Conservation (phyloP, 1,140 invertebrate species). For the Goniozus legneri region DNA sequence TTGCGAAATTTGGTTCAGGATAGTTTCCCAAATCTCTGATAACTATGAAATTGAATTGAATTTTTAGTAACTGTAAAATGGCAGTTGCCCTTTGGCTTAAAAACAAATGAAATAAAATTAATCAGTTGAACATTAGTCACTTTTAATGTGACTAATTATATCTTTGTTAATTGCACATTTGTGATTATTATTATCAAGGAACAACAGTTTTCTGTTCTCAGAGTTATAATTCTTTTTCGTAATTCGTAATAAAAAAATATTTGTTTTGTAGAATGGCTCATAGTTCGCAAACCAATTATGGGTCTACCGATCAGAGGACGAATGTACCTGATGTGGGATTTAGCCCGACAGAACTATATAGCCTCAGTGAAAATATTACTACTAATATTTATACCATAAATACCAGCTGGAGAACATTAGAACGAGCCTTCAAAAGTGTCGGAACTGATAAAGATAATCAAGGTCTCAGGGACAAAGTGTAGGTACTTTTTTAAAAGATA, state of each 20-base stretch:
- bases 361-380: conserved; percentile 70
- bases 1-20: too few species aligned
- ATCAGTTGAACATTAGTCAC: too few species aligned
- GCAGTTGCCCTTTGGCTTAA: too few species aligned
- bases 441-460: conserved; percentile 73
- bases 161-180: too few species aligned
- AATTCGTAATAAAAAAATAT: background rate
- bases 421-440: conserved; percentile 71
- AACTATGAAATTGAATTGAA: too few species aligned
- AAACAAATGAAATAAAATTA: too few species aligned
- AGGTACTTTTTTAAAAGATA: conserved; percentile 38
- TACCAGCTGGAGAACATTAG: conserved; percentile 65
- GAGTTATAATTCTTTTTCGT: too few species aligned
- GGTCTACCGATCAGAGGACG: conserved; percentile 49
- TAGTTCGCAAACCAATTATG: conserved; percentile 49
- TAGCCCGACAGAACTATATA: conserved; percentile 71
- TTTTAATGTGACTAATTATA: too few species aligned
- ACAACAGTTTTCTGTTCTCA: too few species aligned
- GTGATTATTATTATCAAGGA: too few species aligned
- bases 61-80: too few species aligned
- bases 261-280: conserved; percentile 45
- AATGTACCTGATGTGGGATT: conserved; percentile 65
- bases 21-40: too few species aligned
- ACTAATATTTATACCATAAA: conserved; percentile 77
- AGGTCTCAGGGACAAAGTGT: conserved; percentile 64